Percentiles rank a stretch among this genome's conserved stretches.
These are phyloP conservation scores for Vollenhovia emeryi DNA, from an alignment of 1,140 invertebrate genomes.

Conservation along the genomic window DNA sequence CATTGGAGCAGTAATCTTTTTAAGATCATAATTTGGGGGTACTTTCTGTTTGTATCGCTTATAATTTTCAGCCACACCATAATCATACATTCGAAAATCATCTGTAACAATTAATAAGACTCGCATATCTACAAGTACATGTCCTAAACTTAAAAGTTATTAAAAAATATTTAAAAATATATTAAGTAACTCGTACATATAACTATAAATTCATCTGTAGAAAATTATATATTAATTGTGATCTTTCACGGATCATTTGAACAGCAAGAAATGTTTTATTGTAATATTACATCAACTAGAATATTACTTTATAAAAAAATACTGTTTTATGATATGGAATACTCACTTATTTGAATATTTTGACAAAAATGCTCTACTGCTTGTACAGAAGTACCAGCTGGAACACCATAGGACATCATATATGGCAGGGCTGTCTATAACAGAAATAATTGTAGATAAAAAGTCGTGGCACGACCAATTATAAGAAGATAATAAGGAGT, in stretches of 20 bases:
- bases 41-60: slow-evolving; percentile 83
- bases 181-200: not conserved
- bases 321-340: not conserved
- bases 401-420: not conserved
- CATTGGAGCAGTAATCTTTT: slow-evolving; percentile 84
- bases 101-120: no score
- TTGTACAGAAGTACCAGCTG: slow-evolving; percentile 1
- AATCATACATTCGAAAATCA: slow-evolving; percentile 77
- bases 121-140: not conserved
- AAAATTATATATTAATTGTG: no score
- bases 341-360: not conserved
- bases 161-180: no score
- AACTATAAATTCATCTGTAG: no score
- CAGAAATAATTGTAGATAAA: not conserved
- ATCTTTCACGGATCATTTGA: no score
- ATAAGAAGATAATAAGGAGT: not conserved
- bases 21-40: slow-evolving; percentile 87
- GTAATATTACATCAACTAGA: no score
- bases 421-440: not conserved
- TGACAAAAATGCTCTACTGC: no score
- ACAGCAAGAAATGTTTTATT: no score
- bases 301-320: not conserved
- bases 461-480: not conserved
- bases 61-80: slow-evolving; percentile 83
- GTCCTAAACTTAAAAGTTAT: not conserved